Base-by-base conservation (phyloP, 1,140 invertebrate genomes). In the Theocolax elegans region DNA sequence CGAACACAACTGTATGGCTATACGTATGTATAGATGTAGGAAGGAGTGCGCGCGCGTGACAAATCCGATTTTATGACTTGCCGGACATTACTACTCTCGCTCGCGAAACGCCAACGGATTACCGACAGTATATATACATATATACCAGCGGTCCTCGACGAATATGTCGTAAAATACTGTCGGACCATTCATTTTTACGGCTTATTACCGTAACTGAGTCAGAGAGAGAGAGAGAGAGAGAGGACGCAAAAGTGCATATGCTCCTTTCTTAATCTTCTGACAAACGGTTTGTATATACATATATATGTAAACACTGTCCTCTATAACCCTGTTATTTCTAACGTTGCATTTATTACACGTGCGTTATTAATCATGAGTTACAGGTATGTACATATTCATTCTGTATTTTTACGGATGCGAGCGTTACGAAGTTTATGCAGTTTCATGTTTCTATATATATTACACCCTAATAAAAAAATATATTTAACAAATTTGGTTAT, bases 41-140 rank as follows among this genome's bases (percentile, higher is more conserved):
- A 27, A 15, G 23, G 59, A 23, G 63, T 15, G 46, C 31, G 15
- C 25, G 17, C 21, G n/a, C 17, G 29, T 58, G 59, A 64, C 51
- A 62, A 29, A 62, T 68, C 51, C 71, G 23, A 65, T 58, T 72
- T 72, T 72, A 67, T 68, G 65, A 53, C 62, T 29, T 19, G 62
- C 9, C 35, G 62, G 48, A 65, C 48, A 53, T 40, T 65, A 53
- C 35, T 53, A 65, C 38, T 40, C 46, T 40, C 62, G 31, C 46
- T 35, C 31, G 1, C 8, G 31, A 38, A 56, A 19, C 53, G 27
- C 25, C 9, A 62, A 35, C 27, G 44, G 59, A 63, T 63, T 63
- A 63, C 23, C n/a, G n/a, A n/a, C n/a, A n/a, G n/a, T 19, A 21
- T 53, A 53, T 27, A 3, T 23, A 29, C 23, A 15, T 27, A 9